These are phyloP conservation scores for Amphipoea oculea DNA, from an alignment of 2,888 invertebrate genomes.

Conservation along the genomic window DNA sequence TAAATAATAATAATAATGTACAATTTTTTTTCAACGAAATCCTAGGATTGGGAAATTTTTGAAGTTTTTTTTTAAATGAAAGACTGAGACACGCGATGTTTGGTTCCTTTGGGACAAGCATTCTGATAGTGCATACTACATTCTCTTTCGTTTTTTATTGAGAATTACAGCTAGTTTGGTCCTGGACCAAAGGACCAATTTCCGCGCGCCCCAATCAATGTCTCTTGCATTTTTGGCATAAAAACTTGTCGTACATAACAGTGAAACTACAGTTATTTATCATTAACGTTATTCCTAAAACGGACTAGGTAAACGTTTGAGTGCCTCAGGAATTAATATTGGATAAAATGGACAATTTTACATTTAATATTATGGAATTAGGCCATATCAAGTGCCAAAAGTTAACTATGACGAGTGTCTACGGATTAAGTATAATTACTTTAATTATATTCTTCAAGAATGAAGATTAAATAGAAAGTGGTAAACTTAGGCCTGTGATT, in stretches of 20 bases:
- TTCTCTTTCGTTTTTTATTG: neutral
- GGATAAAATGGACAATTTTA: slow-evolving; percentile 53
- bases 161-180: neutral
- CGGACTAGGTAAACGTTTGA: slow-evolving; percentile 73
- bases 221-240: slow-evolving; percentile 74
- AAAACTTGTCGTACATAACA: slow-evolving; percentile 67
- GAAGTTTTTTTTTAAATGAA: slow-evolving; percentile 33
- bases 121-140: neutral
- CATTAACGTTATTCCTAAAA: slow-evolving; percentile 71
- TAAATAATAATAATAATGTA: slow-evolving; percentile 83
- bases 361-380: slow-evolving; percentile 27
- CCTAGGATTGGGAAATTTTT: slow-evolving; percentile 83
- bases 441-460: slow-evolving; percentile 9
- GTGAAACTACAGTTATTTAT: slow-evolving; percentile 70
- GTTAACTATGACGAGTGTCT: slow-evolving; percentile 28
- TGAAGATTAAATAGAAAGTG: neutral
- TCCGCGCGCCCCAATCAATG: slow-evolving; percentile 39
- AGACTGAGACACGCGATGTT: slow-evolving; percentile 21
- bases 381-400: slow-evolving; percentile 38
- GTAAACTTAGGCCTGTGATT: slow-evolving; percentile 36
- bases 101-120: slow-evolving; percentile 6
- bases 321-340: slow-evolving; percentile 62
- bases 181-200: slow-evolving; percentile 19
- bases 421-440: slow-evolving; percentile 23
- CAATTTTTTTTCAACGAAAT: slow-evolving; percentile 80